A percentile compares a stretch with the other conserved stretches of the same genome.
These are phyloP conservation scores for Temnothorax ravouxi DNA, from an alignment of 2,888 invertebrate species.

Conservation along the genomic window DNA sequence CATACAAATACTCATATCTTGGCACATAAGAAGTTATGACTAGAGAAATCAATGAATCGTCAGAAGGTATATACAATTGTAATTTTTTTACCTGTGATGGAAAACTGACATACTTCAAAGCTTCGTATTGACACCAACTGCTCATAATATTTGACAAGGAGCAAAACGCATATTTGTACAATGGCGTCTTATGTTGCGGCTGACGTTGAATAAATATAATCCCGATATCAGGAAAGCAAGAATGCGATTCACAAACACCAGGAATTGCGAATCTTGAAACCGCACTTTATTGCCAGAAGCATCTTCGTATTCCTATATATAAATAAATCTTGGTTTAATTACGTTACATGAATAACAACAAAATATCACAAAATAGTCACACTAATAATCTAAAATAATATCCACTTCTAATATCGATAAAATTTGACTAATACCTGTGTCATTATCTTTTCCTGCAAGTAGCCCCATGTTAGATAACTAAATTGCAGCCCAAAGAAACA, in stretches of 20 bases:
- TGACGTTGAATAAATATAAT: slow-evolving; percentile 88
- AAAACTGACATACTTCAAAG: slow-evolving; percentile 98
- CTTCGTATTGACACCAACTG: slow-evolving; percentile 99
- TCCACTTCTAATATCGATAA: neutral
- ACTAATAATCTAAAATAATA: neutral
- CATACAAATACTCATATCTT: neutral
- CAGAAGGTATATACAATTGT: neutral
- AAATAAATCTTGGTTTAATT: slow-evolving; percentile 17
- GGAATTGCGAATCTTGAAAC: slow-evolving; percentile 98
- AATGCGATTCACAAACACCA: slow-evolving; percentile 98
- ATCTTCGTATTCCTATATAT: slow-evolving; percentile 90
- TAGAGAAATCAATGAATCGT: neutral
- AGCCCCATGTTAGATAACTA: slow-evolving; percentile 98
- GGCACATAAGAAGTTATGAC: neutral
- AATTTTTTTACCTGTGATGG: slow-evolving; percentile 93
- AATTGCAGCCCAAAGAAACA: slow-evolving; percentile 96
- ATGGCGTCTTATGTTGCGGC: slow-evolving; percentile 92
- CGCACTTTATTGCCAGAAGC: slow-evolving; percentile 89
- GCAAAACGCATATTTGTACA: slow-evolving; percentile 98
- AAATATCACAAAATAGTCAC: neutral
- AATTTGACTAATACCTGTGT: slow-evolving; percentile 89
- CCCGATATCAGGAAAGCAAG: slow-evolving; percentile 93
- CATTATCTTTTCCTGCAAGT: slow-evolving; percentile 99
- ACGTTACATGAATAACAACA: neutral
- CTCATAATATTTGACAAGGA: slow-evolving; percentile 99